Evolutionary conservation across 1,140 invertebrate species (phyloP).

Genomic region (Drosophila ananassae): DNA sequence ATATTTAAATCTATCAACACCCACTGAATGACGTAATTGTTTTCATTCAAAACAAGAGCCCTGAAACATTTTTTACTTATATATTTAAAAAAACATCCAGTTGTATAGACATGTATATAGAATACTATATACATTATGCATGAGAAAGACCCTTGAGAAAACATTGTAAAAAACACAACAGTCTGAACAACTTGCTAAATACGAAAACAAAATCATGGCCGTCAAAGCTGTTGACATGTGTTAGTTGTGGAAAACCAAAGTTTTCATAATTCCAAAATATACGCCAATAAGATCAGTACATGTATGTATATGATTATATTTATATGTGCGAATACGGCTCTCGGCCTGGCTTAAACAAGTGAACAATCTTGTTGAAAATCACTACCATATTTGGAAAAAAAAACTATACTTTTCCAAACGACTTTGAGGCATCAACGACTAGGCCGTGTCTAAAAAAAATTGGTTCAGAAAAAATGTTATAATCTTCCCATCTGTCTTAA

Average conservation of each 20-base stretch:
- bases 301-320: conserved; percentile 21
- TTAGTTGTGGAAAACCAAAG: conserved; percentile 52
- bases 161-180: conserved; percentile 32
- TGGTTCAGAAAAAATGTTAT: too few species aligned
- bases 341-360: conserved; percentile 46
- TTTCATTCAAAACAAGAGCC: conserved; percentile 65
- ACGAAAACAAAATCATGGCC: conserved; percentile 71
- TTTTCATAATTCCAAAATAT: conserved; percentile 74
- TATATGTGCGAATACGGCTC: conserved; percentile 4
- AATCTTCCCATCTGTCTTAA: too few species aligned
- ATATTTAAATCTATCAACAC: conserved; percentile 59
- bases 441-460: background rate
- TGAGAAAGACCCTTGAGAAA: conserved; percentile 45
- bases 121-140: conserved; percentile 1
- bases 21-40: conserved; percentile 68
- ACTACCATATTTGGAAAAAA: conserved; percentile 75
- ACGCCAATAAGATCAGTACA: conserved; percentile 33
- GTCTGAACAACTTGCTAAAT: conserved; percentile 60
- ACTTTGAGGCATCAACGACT: conserved; percentile 33
- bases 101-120: background rate
- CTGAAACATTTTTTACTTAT: conserved; percentile 20
- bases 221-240: conserved; percentile 34
- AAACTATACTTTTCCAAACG: conserved; percentile 21
- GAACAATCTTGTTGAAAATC: conserved; percentile 72
- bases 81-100: background rate